Conservation (phyloP, 2,797 vertebrate genomes). For the Linurgus olivaceus region DNA sequence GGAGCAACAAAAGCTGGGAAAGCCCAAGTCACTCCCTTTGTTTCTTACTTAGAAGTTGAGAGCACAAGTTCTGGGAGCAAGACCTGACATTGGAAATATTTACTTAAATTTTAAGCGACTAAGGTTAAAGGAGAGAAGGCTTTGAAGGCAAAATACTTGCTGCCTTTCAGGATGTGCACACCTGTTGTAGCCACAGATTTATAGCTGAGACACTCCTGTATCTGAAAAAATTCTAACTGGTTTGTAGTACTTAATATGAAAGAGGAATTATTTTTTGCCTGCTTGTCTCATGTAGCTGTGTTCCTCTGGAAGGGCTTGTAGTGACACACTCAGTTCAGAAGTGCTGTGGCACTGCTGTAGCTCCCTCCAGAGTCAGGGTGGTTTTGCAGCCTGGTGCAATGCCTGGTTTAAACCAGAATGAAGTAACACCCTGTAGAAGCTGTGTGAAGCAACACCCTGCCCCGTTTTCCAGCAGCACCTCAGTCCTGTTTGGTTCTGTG, state of each 20-base stretch:
- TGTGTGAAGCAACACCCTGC: not conserved
- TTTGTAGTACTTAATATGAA: not conserved
- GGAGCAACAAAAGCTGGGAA: not conserved
- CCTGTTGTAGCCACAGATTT: not conserved
- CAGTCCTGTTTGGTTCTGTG: accelerated
- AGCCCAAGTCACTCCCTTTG: not conserved
- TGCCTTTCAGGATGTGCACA: not conserved
- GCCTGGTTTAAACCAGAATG: not conserved
- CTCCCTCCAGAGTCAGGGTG: not conserved
- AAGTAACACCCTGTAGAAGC: not conserved
- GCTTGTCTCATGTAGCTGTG: accelerated
- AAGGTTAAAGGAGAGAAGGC: not conserved
- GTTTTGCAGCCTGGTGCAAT: not conserved
- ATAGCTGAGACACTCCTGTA: not conserved
- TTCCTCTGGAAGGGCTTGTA: not conserved
- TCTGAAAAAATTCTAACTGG: not conserved
- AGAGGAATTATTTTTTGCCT: not conserved
- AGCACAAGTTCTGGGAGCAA: not conserved
- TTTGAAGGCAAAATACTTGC: not conserved
- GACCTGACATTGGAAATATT: not conserved
- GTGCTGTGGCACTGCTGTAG: not conserved
- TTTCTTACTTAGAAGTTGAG: not conserved
- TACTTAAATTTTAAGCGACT: not conserved
- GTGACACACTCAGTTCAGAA: not conserved
- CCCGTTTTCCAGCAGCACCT: not conserved